A percentile compares a stretch with the other conserved stretches of the same genome.
These are phyloP conservation scores for Andrena dorsata DNA, from an alignment of 2,888 invertebrate species.

Conservation along the genomic window DNA sequence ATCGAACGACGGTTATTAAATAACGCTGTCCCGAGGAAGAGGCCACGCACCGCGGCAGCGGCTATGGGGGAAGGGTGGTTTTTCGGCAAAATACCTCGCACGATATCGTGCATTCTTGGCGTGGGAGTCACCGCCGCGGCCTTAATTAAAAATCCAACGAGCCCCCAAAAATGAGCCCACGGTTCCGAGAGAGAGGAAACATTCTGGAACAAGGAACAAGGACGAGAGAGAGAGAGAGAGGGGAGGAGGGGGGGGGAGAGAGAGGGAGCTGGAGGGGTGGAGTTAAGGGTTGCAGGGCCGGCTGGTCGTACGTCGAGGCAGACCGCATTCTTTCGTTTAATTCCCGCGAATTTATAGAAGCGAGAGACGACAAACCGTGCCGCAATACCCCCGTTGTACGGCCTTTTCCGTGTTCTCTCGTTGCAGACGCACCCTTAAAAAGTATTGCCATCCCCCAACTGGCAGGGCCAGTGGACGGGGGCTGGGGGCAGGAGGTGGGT, in stretches of 20 bases:
- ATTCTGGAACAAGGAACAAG: constrained; percentile 33
- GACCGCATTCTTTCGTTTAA: constrained; percentile 85
- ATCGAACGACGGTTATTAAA: constrained; percentile 63
- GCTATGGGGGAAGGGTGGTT: constrained; percentile 54
- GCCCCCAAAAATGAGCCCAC: constrained; percentile 79
- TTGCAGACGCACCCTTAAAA: constrained; percentile 74
- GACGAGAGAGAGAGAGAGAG: constrained; percentile 17
- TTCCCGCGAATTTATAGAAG: constrained; percentile 85
- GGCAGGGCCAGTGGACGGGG: neutral
- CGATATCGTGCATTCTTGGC: constrained; percentile 83
- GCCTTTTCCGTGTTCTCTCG: constrained; percentile 72
- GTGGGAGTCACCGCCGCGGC: constrained; percentile 83
- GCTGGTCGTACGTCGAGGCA: constrained; percentile 82
- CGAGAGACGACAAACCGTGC: constrained; percentile 76
- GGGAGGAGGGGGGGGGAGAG: neutral
- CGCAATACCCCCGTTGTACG: constrained; percentile 75
- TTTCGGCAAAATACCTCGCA: constrained; percentile 73
- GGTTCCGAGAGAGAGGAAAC: constrained; percentile 50
- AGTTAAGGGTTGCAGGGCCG: constrained; percentile 78
- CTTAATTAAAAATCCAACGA: constrained; percentile 85
- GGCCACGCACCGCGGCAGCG: constrained; percentile 18
- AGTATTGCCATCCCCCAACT: constrained; percentile 67
- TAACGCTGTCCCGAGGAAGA: constrained; percentile 47
- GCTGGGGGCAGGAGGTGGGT: constrained; percentile 34
- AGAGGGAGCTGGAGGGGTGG: constrained; percentile 48